Evolutionary conservation across 2,797 vertebrate genomes (phyloP).

Genomic region (Prionace glauca): DNA sequence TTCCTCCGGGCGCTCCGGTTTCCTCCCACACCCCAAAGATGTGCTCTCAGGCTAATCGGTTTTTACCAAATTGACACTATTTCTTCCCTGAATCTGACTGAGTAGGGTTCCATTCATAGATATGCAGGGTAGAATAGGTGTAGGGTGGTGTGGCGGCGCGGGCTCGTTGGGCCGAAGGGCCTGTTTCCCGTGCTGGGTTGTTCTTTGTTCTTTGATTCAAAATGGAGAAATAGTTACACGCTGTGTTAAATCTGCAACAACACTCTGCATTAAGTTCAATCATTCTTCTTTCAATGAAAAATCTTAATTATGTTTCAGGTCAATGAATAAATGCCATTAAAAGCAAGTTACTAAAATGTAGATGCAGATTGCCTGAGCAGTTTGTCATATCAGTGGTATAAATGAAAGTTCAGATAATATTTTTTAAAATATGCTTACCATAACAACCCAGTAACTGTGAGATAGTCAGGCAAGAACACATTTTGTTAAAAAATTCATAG

Average conservation of each 20-base stretch:
- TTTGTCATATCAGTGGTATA: neutral
- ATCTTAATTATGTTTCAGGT: neutral
- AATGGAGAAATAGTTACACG: neutral
- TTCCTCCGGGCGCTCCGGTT: too few relatives aligned
- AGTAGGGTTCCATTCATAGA: too few relatives aligned
- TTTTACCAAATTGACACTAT: too few relatives aligned
- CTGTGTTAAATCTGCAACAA: too few relatives aligned
- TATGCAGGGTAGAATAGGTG: too few relatives aligned
- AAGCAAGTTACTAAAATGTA: neutral
- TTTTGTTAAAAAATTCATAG: neutral
- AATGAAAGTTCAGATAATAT: neutral
- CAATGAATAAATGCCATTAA: neutral
- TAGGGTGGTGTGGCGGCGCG: too few relatives aligned
- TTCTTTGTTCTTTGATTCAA: too few relatives aligned
- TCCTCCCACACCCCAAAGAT: too few relatives aligned
- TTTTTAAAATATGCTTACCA: neutral
- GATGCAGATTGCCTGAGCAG: neutral
- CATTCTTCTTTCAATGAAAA: slow-evolving; percentile 7
- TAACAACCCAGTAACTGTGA: neutral
- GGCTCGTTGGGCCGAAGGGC: too few relatives aligned
- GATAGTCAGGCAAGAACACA: slow-evolving; percentile 41
- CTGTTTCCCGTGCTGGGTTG: too few relatives aligned
- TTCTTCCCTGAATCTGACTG: too few relatives aligned
- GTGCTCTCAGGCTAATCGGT: too few relatives aligned
- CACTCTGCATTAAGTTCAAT: neutral